A percentile compares a stretch with the other conserved stretches of the same genome.
Evolutionary conservation across 2,888 invertebrate species (phyloP).

Genomic region (Endomychus coccineus): DNA sequence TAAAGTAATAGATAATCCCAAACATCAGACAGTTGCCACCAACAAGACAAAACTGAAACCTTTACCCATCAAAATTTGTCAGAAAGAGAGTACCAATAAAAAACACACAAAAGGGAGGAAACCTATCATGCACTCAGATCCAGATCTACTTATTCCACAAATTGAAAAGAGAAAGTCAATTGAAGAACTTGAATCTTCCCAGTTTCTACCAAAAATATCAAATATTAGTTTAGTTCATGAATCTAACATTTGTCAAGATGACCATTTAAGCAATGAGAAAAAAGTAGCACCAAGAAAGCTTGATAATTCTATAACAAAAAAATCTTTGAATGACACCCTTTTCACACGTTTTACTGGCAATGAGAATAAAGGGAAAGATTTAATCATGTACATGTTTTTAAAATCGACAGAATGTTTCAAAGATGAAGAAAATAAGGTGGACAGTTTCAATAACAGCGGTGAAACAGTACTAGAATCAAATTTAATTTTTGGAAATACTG

Average conservation of each 20-base stretch:
- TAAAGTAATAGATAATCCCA: too few relatives aligned
- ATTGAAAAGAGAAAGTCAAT: too few relatives aligned
- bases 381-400: conserved; percentile 40
- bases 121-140: too few relatives aligned
- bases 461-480: conserved; percentile 30
- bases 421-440: conserved; percentile 7
- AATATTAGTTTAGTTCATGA: too few relatives aligned
- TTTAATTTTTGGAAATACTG: conserved; percentile 23
- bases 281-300: too few relatives aligned
- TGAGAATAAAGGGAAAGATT: conserved; percentile 33
- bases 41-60: conserved; percentile 17
- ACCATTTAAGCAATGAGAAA: too few relatives aligned
- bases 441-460: conserved; percentile 17
- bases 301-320: conserved; percentile 14
- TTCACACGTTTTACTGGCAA: conserved; percentile 26
- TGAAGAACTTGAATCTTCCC: too few relatives aligned
- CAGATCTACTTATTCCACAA: too few relatives aligned
- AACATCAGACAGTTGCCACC: conserved; percentile 3
- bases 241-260: too few relatives aligned
- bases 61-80: conserved; percentile 18
- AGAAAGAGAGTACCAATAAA: conserved; percentile 3
- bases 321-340: conserved; percentile 17
- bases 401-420: conserved; percentile 30
- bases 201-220: too few relatives aligned
- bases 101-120: not conserved